phyloP scores from a whole-genome alignment of 2,797 vertebrate species.

The Chromobotia macracanthus region DNA sequence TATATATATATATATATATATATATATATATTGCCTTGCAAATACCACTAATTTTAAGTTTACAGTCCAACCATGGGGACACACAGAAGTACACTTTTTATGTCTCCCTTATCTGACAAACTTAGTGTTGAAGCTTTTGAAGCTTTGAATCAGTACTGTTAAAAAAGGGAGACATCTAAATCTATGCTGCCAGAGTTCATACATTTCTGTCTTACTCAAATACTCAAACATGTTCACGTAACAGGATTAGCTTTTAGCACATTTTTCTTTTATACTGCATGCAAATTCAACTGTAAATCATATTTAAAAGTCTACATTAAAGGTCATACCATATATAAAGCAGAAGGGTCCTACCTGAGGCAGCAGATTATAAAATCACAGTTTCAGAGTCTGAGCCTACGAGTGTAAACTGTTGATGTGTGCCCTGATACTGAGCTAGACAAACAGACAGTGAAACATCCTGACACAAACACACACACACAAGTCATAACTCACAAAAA shows the following conservation, averaged over 20 bases:
- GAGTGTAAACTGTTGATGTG: constrained; percentile 3
- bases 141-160: too few species aligned
- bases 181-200: background rate
- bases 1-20: too few species aligned
- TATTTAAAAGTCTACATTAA: background rate
- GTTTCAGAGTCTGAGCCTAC: constrained; percentile 11
- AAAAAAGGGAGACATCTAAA: background rate
- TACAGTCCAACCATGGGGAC: too few species aligned
- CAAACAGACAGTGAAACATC: background rate
- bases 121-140: too few species aligned
- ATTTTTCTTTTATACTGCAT: background rate
- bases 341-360: constrained; percentile 47
- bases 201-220: background rate
- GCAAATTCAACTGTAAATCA: background rate
- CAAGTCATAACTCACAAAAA: constrained; percentile 67
- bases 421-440: constrained; percentile 6
- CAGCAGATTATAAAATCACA: background rate
- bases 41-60: too few species aligned
- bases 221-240: background rate
- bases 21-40: too few species aligned
- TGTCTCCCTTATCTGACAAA: too few species aligned
- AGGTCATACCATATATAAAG: background rate
- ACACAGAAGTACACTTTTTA: too few species aligned
- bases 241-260: background rate
- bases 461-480: constrained; percentile 11